Base-by-base conservation (phyloP, 1,140 invertebrate genomes). In the Penaeus chinensis region DNA sequence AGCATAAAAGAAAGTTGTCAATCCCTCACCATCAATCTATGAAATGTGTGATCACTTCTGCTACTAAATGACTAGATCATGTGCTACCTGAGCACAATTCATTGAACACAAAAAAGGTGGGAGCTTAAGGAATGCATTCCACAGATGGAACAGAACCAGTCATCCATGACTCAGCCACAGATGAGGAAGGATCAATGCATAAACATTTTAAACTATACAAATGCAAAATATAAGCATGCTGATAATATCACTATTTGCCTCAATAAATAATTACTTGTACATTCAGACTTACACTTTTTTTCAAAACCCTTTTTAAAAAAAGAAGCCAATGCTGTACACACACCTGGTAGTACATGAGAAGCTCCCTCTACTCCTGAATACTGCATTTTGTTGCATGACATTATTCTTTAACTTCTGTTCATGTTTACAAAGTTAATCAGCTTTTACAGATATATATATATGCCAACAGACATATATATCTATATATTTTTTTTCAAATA, bases 51-150 rank as follows among this genome's bases (percentile, higher is more conserved):
- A 32, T 74, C 71, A 32, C 42, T 32, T 32, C 16, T 37, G 27
- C 71, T 74, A 74, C 71, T 32, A 85, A 85, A 81, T 86, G 84
- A 86, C 84, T 86, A 86, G 84, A 86, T 69, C n/a, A 65, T 79
- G 84, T 86, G 77, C 77, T 78, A 71, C 62, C n/a, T 47, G 32
- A 80, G 63, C 84, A 86, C 84, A 71, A 20, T 65, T 74, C 24
- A 69, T 32, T 86, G 84, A 86, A 86, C 84, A 86, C 84, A 86
- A 80, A 80, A 81, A 86, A 74, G 84, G 84, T 86, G 84, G 84
- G 77, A 71, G 32, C 54, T 32, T 42, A 86, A 69, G 62, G 71
- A 74, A 74, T 74, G 71, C 54, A 54, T 54, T 54, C 54, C 54
- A 54, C 54, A 13, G 54, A 54, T 16, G 54, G 16, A 54, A 54